phyloP scores from a whole-genome alignment of 1,140 invertebrate species.

The Glossosoma conforme region DNA sequence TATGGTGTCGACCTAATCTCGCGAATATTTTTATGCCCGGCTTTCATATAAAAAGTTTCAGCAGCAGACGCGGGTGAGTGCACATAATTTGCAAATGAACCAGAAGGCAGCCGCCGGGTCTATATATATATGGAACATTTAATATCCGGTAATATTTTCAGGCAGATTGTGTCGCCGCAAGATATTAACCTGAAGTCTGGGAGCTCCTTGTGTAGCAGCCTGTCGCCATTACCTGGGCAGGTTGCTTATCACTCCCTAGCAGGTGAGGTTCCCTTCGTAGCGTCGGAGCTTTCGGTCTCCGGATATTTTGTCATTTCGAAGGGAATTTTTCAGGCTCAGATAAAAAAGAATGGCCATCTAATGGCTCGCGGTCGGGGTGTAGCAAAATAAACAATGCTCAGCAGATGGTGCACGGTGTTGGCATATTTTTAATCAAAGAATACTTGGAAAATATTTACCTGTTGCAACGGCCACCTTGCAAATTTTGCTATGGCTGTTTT shows the following conservation, averaged over 20 bases:
- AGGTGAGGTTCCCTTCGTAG: slow-evolving; percentile 15
- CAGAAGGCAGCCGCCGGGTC: slow-evolving; percentile 15
- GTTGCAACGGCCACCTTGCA: too few relatives aligned
- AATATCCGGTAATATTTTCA: slow-evolving; percentile 29
- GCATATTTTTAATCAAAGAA: slow-evolving; percentile 14
- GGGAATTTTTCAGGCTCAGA: slow-evolving; percentile 7
- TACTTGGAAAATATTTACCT: too few relatives aligned
- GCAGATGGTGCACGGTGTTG: slow-evolving; percentile 6
- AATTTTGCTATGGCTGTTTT: too few relatives aligned
- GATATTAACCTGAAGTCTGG: slow-evolving; percentile 21
- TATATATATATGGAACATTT: slow-evolving; percentile 24
- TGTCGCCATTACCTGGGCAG: slow-evolving; percentile 15
- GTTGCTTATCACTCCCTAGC: slow-evolving; percentile 18
- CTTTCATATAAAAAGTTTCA: slow-evolving; percentile 2
- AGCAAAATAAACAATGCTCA: slow-evolving; percentile 25
- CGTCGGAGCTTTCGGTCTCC: slow-evolving; percentile 6
- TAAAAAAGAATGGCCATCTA: slow-evolving; percentile 11
- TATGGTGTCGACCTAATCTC: slow-evolving; percentile 1
- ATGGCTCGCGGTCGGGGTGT: slow-evolving; percentile 5
- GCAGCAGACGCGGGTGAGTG: not conserved
- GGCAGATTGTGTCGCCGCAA: slow-evolving; percentile 27
- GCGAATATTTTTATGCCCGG: not conserved
- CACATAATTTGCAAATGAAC: slow-evolving; percentile 27
- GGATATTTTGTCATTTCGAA: slow-evolving; percentile 19
- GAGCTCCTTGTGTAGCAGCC: slow-evolving; percentile 3